Evolutionary conservation across 2,888 invertebrate genomes (phyloP), one percentile per base, ranked within the genome.

Genomic region (Lydus trimaculatus): DNA sequence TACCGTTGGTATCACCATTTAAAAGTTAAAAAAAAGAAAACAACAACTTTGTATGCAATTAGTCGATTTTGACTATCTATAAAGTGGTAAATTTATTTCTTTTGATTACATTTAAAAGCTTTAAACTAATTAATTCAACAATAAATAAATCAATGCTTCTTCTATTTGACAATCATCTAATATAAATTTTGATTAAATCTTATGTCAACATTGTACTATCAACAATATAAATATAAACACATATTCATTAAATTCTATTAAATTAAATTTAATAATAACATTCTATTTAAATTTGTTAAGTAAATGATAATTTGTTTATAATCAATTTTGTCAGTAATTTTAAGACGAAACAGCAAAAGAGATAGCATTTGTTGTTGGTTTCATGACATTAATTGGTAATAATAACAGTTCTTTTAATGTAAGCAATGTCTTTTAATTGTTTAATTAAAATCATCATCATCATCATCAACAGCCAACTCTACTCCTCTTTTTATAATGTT

Each of bases 331-430:
- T 43, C 43, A 43, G 7, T n/a, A 43, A 43, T 43, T 43, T 7
- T 1, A 43, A 39, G 4, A 43, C 7, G n/a, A 13, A 17, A 43
- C n/a, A 15, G 36, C 1, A 33, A 33, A 39, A 43, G n/a, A 20
- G 20, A 17, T n/a, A 48, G 7, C n/a, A n/a, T n/a, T n/a, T n/a
- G n/a, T n/a, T n/a, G n/a, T 48, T 48, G 9, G 20, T 48, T n/a
- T 48, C 48, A 48, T 48, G 48, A 48, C 48, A 48, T 48, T 48
- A 48, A 48, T 48, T 48, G 48, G 20, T 48, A 43, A 48, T 48
- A 48, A 48, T 48, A 48, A 48, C 20, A 48, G 48, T 48, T 48
- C 17, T 48, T 20, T 11, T 17, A 20, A 48, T 20, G 8, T 11
- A 48, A 48, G 48, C 48, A 20, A 17, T 43, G 48, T 48, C 20